A percentile compares a stretch with the other conserved stretches of the same genome.
These are phyloP conservation scores for Brachymystax lenok DNA, from an alignment of 2,797 vertebrate species.

Conservation along the genomic window DNA sequence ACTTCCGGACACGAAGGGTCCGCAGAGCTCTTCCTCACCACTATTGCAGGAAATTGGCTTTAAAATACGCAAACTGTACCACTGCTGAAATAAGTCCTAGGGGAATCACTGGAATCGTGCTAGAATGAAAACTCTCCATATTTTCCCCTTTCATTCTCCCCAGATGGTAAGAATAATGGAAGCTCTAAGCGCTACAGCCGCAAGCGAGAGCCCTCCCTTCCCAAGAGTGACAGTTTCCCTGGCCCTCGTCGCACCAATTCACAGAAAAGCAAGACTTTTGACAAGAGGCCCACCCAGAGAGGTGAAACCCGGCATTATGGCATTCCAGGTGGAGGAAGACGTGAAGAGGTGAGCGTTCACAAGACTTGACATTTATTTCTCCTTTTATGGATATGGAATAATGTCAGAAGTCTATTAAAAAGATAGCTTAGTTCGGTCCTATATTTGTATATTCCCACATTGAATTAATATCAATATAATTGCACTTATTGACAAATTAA, in stretches of 20 bases:
- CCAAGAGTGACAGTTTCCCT: conserved; percentile 89
- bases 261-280: conserved; percentile 99
- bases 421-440: background rate
- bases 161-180: conserved; percentile 91
- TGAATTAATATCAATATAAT: background rate
- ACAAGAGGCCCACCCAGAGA: conserved; percentile 95
- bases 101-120: background rate
- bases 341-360: conserved; percentile 88
- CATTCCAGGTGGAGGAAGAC: conserved; percentile 90
- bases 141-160: conserved; percentile 37
- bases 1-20: too few relatives aligned
- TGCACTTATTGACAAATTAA: too few relatives aligned
- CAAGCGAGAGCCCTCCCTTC: conserved; percentile 91
- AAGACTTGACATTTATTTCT: background rate
- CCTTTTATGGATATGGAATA: background rate
- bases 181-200: conserved; percentile 91
- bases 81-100: too few relatives aligned
- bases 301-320: conserved; percentile 87
- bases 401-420: background rate
- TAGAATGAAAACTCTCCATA: background rate
- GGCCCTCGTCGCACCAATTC: conserved; percentile 91
- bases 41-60: too few relatives aligned
- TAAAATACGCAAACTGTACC: too few relatives aligned
- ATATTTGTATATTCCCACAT: background rate
- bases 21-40: too few relatives aligned